Percentiles rank a stretch among this genome's conserved stretches.
phyloP scores from a whole-genome alignment of 2,113 vertebrate genomes.

The Seriola rivoliana region DNA sequence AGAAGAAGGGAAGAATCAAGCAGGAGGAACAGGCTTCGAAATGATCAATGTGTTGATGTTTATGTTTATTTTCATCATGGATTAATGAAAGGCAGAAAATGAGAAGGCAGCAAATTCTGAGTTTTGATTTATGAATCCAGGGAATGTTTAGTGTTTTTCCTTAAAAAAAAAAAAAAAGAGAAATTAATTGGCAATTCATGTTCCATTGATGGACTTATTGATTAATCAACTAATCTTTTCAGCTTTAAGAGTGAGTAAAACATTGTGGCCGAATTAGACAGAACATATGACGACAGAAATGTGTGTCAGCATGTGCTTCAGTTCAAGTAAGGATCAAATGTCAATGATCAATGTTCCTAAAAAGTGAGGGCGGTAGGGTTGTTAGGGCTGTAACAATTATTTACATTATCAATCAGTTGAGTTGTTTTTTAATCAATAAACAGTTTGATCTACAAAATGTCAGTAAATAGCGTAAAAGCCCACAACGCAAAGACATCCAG shows the following conservation, averaged over 20 bases:
- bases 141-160: too few species aligned
- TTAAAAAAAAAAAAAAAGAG: too few species aligned
- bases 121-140: too few species aligned
- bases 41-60: neutral
- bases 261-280: too few species aligned
- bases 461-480: neutral
- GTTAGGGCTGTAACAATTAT: neutral
- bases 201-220: too few species aligned
- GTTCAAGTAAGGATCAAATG: neutral
- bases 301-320: neutral
- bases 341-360: neutral
- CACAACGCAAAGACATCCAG: too few species aligned
- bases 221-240: too few species aligned
- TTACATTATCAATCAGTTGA: neutral
- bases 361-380: too few species aligned
- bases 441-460: too few species aligned
- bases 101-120: neutral
- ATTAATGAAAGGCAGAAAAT: neutral
- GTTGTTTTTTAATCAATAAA: neutral
- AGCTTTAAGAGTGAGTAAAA: too few species aligned
- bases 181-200: too few species aligned
- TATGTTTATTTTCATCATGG: neutral
- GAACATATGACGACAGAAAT: too few species aligned
- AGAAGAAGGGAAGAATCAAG: slow-evolving; percentile 6
- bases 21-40: neutral